A percentile compares a stretch with the other conserved stretches of the same genome.
Evolutionary conservation across 2,888 invertebrate genomes (phyloP).

Genomic region (Drosophila pseudotakahashii): DNA sequence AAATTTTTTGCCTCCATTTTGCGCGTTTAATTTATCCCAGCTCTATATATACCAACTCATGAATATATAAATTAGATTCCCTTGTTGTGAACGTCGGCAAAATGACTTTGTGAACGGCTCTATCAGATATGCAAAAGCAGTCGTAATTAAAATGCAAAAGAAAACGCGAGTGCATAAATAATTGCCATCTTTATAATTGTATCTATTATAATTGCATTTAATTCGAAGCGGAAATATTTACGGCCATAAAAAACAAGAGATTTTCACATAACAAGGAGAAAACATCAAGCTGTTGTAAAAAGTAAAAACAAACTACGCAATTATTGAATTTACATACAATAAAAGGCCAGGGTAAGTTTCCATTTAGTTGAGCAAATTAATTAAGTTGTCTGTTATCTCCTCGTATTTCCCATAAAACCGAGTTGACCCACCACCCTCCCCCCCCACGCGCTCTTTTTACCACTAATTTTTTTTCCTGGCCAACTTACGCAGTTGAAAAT

Average conservation of each 20-base stretch:
- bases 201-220: slow-evolving; percentile 60
- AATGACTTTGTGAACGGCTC: slow-evolving; percentile 37
- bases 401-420: slow-evolving; percentile 13
- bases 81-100: slow-evolving; percentile 17
- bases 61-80: slow-evolving; percentile 21
- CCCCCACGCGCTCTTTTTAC: neutral
- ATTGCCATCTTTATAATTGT: slow-evolving; percentile 41
- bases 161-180: slow-evolving; percentile 47
- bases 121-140: slow-evolving; percentile 45
- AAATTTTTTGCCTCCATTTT: slow-evolving; percentile 28
- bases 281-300: slow-evolving; percentile 33
- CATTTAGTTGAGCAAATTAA: slow-evolving; percentile 36
- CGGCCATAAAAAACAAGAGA: slow-evolving; percentile 36
- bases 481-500: slow-evolving; percentile 43
- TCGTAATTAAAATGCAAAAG: slow-evolving; percentile 34
- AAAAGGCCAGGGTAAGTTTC: slow-evolving; percentile 41
- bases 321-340: slow-evolving; percentile 35
- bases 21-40: slow-evolving; percentile 31
- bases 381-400: slow-evolving; percentile 38
- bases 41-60: neutral
- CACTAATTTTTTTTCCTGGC: slow-evolving; percentile 25
- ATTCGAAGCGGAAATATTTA: slow-evolving; percentile 69
- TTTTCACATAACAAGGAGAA: slow-evolving; percentile 36
- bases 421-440: neutral
- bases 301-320: slow-evolving; percentile 31